phyloP scores from a whole-genome alignment of 2,888 invertebrate genomes.

The Cantharis rufa region DNA sequence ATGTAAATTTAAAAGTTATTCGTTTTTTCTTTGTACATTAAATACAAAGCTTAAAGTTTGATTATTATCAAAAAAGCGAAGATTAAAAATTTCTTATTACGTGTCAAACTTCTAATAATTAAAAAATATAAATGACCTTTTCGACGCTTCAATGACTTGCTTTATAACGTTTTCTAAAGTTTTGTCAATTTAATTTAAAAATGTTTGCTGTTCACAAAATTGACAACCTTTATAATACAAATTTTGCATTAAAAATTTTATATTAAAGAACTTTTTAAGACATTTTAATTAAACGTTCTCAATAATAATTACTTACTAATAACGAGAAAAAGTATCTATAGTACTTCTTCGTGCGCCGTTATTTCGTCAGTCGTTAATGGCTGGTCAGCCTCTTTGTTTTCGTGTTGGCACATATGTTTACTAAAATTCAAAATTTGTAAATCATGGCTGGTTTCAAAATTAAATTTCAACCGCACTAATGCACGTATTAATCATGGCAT shows the following conservation, averaged over 20 bases:
- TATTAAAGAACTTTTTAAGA: conserved; percentile 21
- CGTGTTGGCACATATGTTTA: not conserved
- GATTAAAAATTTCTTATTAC: not conserved
- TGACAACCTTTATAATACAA: conserved; percentile 10
- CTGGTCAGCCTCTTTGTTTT: not conserved
- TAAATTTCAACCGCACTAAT: not conserved
- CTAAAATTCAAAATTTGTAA: not conserved
- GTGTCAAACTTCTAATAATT: not conserved
- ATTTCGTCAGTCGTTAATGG: too few relatives aligned
- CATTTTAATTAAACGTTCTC: conserved; percentile 26
- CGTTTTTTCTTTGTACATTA: not conserved
- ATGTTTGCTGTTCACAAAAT: conserved; percentile 10
- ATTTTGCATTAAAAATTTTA: conserved; percentile 22
- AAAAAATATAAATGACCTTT: not conserved
- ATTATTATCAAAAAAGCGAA: not conserved
- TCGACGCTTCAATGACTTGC: conserved; percentile 13
- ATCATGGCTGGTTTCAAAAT: not conserved
- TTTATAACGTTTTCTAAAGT: conserved; percentile 18
- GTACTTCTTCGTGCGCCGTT: too few relatives aligned
- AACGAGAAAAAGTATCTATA: not conserved
- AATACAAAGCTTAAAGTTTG: not conserved
- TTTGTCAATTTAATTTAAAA: conserved; percentile 23
- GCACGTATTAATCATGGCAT: not conserved
- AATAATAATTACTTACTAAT: conserved; percentile 20
- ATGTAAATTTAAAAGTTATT: not conserved